Evolutionary conservation across 2,797 vertebrate species (phyloP).

Genomic region (Pampus argenteus): DNA sequence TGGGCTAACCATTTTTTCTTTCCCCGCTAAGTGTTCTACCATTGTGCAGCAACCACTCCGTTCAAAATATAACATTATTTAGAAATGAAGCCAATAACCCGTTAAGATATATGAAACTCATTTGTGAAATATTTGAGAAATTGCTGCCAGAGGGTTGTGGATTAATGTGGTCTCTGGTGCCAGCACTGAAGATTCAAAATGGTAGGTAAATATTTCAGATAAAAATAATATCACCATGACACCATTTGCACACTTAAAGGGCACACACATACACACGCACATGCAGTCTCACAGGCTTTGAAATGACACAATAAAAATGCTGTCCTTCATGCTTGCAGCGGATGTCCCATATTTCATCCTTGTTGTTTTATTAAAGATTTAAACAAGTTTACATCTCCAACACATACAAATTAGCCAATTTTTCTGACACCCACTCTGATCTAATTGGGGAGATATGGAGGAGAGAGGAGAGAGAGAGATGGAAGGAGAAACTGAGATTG

Average conservation of each 20-base stretch:
- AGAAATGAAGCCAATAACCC: slow-evolving; percentile 75
- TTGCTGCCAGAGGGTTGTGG: slow-evolving; percentile 67
- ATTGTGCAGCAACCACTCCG: slow-evolving; percentile 52
- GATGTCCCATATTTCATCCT: slow-evolving; percentile 84
- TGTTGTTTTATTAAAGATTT: slow-evolving; percentile 85
- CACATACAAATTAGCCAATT: slow-evolving; percentile 80
- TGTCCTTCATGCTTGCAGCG: slow-evolving; percentile 74
- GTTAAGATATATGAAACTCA: slow-evolving; percentile 75
- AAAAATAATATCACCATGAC: slow-evolving; percentile 72
- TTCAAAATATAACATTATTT: slow-evolving; percentile 71
- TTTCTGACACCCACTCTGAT: slow-evolving; percentile 71
- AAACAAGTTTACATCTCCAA: slow-evolving; percentile 82
- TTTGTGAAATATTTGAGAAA: slow-evolving; percentile 77
- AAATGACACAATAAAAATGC: slow-evolving; percentile 76
- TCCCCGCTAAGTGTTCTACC: slow-evolving; percentile 61
- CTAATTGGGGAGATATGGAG: slow-evolving; percentile 60
- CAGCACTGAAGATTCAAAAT: slow-evolving; percentile 58
- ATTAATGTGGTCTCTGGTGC: slow-evolving; percentile 68
- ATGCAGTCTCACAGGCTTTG: slow-evolving; percentile 55
- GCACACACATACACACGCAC: slow-evolving; percentile 33
- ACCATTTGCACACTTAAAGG: slow-evolving; percentile 79
- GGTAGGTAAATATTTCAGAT: slow-evolving; percentile 77
- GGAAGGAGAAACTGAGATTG: slow-evolving; percentile 46
- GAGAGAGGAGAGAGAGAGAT: slow-evolving; percentile 25
- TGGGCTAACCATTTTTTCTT: slow-evolving; percentile 43